Conservation (phyloP, 1,140 invertebrate genomes). For the Drosophila subobscura region DNA sequence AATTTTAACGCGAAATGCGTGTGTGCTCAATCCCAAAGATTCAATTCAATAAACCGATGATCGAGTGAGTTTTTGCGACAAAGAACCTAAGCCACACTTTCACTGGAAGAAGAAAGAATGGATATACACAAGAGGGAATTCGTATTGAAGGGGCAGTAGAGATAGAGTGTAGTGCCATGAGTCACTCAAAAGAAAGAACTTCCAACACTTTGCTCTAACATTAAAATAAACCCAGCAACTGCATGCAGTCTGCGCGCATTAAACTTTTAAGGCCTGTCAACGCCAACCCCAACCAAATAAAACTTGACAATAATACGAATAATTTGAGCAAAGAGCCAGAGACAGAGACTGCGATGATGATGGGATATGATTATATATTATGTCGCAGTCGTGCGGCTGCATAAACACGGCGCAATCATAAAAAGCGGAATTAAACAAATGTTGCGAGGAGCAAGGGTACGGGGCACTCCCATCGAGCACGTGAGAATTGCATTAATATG, state of each 20-base stretch:
- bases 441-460: slow-evolving; percentile 36
- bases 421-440: slow-evolving; percentile 79
- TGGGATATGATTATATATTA: slow-evolving; percentile 63
- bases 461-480: slow-evolving; percentile 52
- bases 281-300: slow-evolving; percentile 54
- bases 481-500: slow-evolving; percentile 83
- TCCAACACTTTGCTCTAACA: slow-evolving; percentile 33
- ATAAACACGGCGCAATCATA: slow-evolving; percentile 76
- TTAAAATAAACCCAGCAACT: slow-evolving; percentile 22
- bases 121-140: neutral
- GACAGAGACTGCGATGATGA: slow-evolving; percentile 59
- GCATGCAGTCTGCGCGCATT: slow-evolving; percentile 20
- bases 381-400: slow-evolving; percentile 61
- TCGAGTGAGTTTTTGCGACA: neutral
- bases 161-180: too few relatives aligned
- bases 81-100: slow-evolving; percentile 40
- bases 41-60: slow-evolving; percentile 6
- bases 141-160: too few relatives aligned
- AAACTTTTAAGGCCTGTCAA: slow-evolving; percentile 70
- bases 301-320: slow-evolving; percentile 72
- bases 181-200: slow-evolving; percentile 20
- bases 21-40: slow-evolving; percentile 20
- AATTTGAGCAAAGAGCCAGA: slow-evolving; percentile 39
- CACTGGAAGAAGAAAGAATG: slow-evolving; percentile 18
- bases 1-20: slow-evolving; percentile 32